Evolutionary conservation across 2,113 vertebrate genomes (phyloP).

Genomic region (Bungarus multicinctus): DNA sequence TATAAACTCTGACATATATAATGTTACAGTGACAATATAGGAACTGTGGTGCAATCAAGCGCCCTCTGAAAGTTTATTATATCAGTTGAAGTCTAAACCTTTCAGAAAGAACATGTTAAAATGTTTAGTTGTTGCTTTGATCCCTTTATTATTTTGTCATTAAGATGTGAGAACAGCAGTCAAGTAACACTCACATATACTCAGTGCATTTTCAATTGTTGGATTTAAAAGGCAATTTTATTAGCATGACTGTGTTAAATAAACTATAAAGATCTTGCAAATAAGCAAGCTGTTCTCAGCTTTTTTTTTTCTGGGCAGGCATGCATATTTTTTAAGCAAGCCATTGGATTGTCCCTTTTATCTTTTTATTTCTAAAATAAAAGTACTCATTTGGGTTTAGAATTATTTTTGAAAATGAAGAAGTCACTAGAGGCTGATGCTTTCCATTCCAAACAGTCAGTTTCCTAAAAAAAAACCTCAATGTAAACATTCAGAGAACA

Average conservation of each 20-base stretch:
- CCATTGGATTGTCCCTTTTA: neutral
- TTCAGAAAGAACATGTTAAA: neutral
- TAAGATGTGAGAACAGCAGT: neutral
- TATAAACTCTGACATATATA: constrained; percentile 43
- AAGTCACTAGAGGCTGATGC: neutral
- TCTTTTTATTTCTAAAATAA: neutral
- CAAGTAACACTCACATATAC: neutral
- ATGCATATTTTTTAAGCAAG: neutral
- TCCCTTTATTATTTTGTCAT: neutral
- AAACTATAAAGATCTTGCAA: neutral
- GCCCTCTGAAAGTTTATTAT: constrained; percentile 5
- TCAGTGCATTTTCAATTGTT: neutral
- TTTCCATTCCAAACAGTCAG: neutral
- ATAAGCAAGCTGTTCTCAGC: neutral
- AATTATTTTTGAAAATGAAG: neutral
- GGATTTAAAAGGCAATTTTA: neutral
- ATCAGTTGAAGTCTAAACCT: neutral
- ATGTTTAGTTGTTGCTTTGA: neutral
- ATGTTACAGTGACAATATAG: constrained; percentile 23
- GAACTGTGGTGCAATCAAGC: neutral
- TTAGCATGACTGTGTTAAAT: neutral
- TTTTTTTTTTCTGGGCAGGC: neutral
- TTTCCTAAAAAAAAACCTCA: neutral
- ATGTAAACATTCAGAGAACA: neutral
- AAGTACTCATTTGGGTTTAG: neutral